Conservation (phyloP, 2,113 vertebrate species). For the Heloderma charlesbogerti region DNA sequence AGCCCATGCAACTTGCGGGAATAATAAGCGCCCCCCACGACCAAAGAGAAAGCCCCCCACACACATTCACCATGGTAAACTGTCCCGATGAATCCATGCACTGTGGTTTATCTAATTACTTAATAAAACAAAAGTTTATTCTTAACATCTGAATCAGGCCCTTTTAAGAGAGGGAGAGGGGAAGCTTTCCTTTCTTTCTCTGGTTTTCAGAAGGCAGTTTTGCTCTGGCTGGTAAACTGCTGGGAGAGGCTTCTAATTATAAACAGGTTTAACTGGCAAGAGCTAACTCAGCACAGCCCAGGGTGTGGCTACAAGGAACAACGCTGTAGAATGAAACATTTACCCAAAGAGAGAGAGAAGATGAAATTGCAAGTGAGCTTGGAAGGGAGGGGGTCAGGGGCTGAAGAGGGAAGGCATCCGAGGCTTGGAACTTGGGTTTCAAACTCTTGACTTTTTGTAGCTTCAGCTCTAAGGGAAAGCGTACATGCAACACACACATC, state of each 20-base stretch:
- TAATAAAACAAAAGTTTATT: neutral
- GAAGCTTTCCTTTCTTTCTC: neutral
- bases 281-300: constrained; percentile 37
- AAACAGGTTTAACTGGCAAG: constrained; percentile 54
- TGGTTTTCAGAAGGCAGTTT: constrained; percentile 32
- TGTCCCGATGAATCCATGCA: neutral
- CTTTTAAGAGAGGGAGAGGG: neutral
- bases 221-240: constrained; percentile 38
- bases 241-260: constrained; percentile 51
- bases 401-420: neutral
- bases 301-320: constrained; percentile 37
- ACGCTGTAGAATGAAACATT: constrained; percentile 22
- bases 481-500: neutral
- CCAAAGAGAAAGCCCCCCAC: neutral
- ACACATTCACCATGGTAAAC: neutral
- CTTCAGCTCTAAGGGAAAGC: constrained; percentile 7
- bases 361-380: constrained; percentile 25
- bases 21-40: neutral
- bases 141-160: neutral
- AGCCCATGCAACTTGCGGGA: neutral
- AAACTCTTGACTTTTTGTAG: neutral
- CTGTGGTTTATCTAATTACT: neutral
- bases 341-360: constrained; percentile 6
- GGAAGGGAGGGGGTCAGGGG: neutral
- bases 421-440: neutral